Evolutionary conservation across 2,888 invertebrate species (phyloP), one percentile per base, ranked within the genome.

Genomic region (Standfussiana lucernea): DNA sequence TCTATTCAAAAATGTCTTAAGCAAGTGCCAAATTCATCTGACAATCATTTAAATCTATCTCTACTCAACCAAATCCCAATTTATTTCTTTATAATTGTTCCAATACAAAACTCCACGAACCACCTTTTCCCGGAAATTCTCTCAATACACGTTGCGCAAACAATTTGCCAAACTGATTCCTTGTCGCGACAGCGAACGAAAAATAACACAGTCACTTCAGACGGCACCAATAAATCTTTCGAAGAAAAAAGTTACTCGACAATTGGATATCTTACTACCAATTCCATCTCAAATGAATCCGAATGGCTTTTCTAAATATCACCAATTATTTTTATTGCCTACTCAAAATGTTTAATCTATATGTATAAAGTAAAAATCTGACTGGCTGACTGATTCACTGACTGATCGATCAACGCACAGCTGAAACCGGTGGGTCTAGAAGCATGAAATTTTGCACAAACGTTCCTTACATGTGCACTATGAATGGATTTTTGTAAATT

Each of bases 301-400:
- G 74, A 82, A 79, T 85, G 50, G 77, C 76, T 65, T 72, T 78
- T 47, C 67, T 84, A 79, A 86, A 89, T 84, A 83, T 78, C 72
- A 61, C 37, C 79, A 86, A 86, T 89, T 82, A 83, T 81, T 79
- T 83, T 80, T 84, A 88, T 85, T 85, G 83, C 82, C 82, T 79
- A 84, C 79, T 71, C 82, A 85, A 89, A 89, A 84, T 85, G 85
- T 83, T 75, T 89, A 86, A 86, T n/a, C n/a, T n/a, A n/a, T n/a
- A n/a, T n/a, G n/a, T n/a, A n/a, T n/a, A n/a, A n/a, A n/a, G n/a
- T n/a, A n/a, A n/a, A n/a, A n/a, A n/a, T n/a, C n/a, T n/a, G n/a
- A n/a, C n/a, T n/a, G n/a, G n/a, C n/a, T n/a, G n/a, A n/a, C n/a
- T n/a, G n/a, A n/a, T n/a, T n/a, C n/a, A n/a, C n/a, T n/a, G n/a